Conservation (phyloP, 2,888 invertebrate species). For the Acrocyrtus sp. region DNA sequence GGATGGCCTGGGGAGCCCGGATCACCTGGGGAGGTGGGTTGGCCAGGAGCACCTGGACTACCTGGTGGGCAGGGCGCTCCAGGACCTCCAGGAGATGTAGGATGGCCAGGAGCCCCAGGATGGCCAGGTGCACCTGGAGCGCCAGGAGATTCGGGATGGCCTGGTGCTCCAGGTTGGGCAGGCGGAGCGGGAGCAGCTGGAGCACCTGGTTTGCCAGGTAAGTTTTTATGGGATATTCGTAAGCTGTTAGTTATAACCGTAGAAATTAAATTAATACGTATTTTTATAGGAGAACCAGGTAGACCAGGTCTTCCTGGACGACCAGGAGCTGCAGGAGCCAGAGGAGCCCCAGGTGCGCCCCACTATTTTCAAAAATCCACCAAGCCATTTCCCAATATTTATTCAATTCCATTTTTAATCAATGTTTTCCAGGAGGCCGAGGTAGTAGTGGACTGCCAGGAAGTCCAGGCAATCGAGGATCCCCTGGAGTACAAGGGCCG, state of each 20-base stretch:
- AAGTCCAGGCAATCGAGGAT: conserved; percentile 8
- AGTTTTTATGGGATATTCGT: no score
- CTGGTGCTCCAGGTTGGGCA: conserved; percentile 22
- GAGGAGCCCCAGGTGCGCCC: no score
- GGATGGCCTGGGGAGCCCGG: conserved; percentile 26
- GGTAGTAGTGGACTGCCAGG: neutral
- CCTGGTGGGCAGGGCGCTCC: conserved; percentile 1
- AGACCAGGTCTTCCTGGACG: no score
- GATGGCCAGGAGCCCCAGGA: neutral
- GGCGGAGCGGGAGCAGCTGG: conserved; percentile 31
- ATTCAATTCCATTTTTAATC: no score
- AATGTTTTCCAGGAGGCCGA: no score
- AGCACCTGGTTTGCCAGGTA: conserved; percentile 18
- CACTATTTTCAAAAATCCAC: no score
- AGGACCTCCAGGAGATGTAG: conserved; percentile 25
- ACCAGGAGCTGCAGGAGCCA: no score
- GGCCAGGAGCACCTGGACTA: neutral
- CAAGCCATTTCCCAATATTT: no score
- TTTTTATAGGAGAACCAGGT: no score
- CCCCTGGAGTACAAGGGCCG: conserved; percentile 13
- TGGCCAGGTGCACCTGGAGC: neutral
- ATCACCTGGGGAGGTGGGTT: conserved; percentile 6
- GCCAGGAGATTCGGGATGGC: neutral
- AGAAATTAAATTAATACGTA: neutral
- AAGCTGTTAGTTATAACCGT: neutral